Evolutionary conservation across 2,113 vertebrate genomes (phyloP).

Genomic region (Smithornis capensis): DNA sequence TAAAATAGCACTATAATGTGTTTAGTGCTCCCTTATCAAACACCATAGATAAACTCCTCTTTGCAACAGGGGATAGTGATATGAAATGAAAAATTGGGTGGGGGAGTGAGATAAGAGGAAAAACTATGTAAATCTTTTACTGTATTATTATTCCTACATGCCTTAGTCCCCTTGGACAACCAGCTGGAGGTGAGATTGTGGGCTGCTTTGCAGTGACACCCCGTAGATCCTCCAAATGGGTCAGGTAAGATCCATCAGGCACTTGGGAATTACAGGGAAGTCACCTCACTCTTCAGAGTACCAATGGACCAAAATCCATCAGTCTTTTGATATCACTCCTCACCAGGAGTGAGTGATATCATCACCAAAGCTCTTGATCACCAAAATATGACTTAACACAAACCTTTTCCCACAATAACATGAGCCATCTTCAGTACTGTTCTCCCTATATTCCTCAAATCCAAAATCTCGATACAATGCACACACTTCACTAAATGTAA

Average conservation of each 20-base stretch:
- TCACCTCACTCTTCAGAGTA: neutral
- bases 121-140: neutral
- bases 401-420: neutral
- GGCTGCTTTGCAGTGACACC: neutral
- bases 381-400: neutral
- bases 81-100: constrained; percentile 34
- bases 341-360: neutral
- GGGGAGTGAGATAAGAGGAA: neutral
- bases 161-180: neutral
- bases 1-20: constrained; percentile 60
- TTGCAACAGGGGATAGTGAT: constrained; percentile 31
- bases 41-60: constrained; percentile 52
- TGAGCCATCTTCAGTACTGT: rapidly evolving
- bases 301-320: neutral
- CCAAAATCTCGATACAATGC: neutral
- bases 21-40: constrained; percentile 64
- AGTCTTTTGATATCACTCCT: neutral
- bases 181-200: neutral
- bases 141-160: neutral
- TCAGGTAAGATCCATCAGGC: neutral
- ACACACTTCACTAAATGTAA: rapidly evolving
- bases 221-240: neutral
- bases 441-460: neutral
- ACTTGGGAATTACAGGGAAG: neutral
- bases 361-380: neutral